Evolutionary conservation across 2,888 invertebrate genomes (phyloP), one percentile per base, ranked within the genome.

Genomic region (Habroteleia sp.): DNA sequence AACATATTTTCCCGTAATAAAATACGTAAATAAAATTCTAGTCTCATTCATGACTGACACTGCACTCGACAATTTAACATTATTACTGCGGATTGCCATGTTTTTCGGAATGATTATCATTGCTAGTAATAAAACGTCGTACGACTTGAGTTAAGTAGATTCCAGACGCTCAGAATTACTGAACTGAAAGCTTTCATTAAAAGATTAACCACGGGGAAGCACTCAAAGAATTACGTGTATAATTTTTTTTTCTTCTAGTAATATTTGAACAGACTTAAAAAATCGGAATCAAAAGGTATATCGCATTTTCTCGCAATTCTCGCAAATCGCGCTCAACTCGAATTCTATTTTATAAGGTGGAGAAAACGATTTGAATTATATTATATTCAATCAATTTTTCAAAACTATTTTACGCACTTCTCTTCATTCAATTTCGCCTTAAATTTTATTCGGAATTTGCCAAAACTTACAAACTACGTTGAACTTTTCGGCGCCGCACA

Each of bases 151-250:
- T 17, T 41, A 56, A 56, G 56, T 56, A 56, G 41, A 41, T 56
- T 56, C 31, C 13, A 54, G 41, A 54, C 54, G 39, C 39, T 41
- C 20, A 23, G 13, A 56, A 31, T 41, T 42, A 20, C 42, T 10
- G 8, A 16, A 17, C 25, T 56, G 42, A 56, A 56, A 56, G 56
- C 31, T 56, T 56, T 56, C 56, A 42, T 56, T 56, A 56, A 56
- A 56, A 56, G 56, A 56, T 56, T 56, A 56, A 56, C 39, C 41
- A 8, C 23, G 31, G 42, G 17, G 23, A 56, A 42, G 56, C 56
- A 56, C 56, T 56, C 31, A 56, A 23, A 23, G 56, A 29, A 56
- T 56, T 56, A 56, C 31, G 41, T 41, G 42, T 56, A 11, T 6
- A 42, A 42, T 11, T 42, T 41, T 41, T 54, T 41, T 39, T 56